Percentiles rank a stretch among this genome's conserved stretches.
phyloP scores from a whole-genome alignment of 1,140 invertebrate species.

The Caenorhabditis tropicalis region DNA sequence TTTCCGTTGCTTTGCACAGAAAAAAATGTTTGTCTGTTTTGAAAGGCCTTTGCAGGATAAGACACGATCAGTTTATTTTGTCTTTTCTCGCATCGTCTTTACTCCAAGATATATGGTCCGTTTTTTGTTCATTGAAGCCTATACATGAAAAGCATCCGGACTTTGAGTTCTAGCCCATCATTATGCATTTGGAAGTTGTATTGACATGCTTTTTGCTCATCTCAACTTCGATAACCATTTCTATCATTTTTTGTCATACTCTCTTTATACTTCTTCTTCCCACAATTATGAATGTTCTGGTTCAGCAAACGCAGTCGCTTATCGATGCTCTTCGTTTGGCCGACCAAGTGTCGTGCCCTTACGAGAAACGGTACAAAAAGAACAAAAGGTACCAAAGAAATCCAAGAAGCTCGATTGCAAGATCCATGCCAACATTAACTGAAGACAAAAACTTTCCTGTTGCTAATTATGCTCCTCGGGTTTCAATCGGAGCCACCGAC shows the following conservation, averaged over 20 bases:
- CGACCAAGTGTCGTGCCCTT: slow-evolving; percentile 29
- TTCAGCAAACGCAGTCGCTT: slow-evolving; percentile 31
- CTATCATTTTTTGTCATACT: background rate
- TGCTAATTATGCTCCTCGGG: background rate
- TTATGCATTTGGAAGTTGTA: slow-evolving; percentile 14
- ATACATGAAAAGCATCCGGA: background rate
- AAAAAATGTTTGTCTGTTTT: background rate
- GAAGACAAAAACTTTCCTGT: background rate
- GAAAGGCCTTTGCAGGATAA: background rate
- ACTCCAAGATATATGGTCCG: background rate
- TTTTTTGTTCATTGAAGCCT: background rate
- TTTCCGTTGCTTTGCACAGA: background rate
- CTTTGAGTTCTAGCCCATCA: background rate
- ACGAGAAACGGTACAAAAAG: slow-evolving; percentile 11
- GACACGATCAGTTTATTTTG: background rate
- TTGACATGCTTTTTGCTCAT: slow-evolving; percentile 20
- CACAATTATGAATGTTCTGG: background rate
- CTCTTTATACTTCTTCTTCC: background rate
- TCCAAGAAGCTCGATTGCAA: background rate
- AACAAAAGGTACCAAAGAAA: background rate
- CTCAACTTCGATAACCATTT: background rate
- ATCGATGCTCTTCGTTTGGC: slow-evolving; percentile 35
- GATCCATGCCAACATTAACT: background rate
- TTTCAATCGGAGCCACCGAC: background rate
- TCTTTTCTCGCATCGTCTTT: background rate